Evolutionary conservation across 2,113 vertebrate genomes (phyloP).

Genomic region (Tetrax tetrax): DNA sequence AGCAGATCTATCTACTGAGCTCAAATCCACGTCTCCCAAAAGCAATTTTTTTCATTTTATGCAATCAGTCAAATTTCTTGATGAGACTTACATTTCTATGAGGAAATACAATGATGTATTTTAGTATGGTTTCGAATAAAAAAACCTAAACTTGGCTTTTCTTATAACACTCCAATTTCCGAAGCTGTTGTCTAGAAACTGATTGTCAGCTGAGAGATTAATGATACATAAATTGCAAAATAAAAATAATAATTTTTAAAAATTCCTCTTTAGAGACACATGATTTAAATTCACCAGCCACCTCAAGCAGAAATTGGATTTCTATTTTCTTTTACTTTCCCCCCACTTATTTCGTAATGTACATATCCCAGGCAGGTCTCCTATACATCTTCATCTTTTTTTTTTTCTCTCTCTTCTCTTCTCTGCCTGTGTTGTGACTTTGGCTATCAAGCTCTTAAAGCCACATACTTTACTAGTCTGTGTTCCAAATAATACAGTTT

Average conservation of each 20-base stretch:
- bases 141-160: neutral
- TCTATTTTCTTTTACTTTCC: slow-evolving; percentile 1
- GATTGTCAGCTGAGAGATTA: neutral
- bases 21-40: neutral
- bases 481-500: neutral
- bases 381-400: neutral
- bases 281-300: neutral
- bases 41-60: neutral
- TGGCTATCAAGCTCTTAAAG: neutral
- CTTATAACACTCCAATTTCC: neutral
- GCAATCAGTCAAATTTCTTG: neutral
- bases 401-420: neutral
- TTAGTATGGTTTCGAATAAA: neutral
- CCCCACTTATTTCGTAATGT: neutral
- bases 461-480: neutral
- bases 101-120: neutral
- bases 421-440: neutral
- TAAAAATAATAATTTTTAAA: neutral
- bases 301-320: neutral
- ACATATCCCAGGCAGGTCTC: neutral
- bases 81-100: neutral
- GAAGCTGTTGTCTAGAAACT: neutral
- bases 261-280: neutral
- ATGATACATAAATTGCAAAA: neutral
- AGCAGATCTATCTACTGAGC: neutral